phyloP scores from a whole-genome alignment of 2,113 vertebrate species.

The Scolopax mira region DNA sequence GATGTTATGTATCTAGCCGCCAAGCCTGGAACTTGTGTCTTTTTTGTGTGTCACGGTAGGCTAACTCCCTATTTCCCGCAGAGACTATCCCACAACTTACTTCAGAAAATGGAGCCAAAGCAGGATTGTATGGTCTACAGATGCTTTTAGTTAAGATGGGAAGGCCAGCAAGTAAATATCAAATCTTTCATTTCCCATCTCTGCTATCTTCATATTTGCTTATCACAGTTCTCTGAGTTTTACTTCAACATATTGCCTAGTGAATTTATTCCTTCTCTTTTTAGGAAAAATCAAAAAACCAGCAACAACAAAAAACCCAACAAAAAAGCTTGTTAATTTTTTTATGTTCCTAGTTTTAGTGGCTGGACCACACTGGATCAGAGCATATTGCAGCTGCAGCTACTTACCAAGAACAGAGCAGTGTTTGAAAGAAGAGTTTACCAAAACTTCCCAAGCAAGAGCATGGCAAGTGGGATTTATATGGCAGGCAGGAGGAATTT shows the following conservation, averaged over 20 bases:
- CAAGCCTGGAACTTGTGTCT: not conserved
- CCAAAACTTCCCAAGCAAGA: not conserved
- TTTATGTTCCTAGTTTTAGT: not conserved
- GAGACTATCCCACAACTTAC: not conserved
- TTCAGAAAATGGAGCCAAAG: not conserved
- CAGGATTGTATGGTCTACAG: not conserved
- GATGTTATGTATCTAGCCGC: not conserved
- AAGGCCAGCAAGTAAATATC: not conserved
- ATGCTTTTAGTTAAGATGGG: not conserved
- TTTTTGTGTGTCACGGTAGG: not conserved
- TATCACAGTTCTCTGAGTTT: not conserved
- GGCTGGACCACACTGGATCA: not conserved
- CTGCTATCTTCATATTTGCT: rapidly evolving
- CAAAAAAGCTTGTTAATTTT: not conserved
- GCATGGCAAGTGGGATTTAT: not conserved
- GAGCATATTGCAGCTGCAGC: not conserved
- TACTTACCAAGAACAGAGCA: not conserved
- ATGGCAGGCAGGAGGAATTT: not conserved
- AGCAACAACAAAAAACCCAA: no score
- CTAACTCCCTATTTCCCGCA: not conserved
- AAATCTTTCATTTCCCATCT: not conserved
- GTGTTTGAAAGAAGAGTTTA: not conserved
- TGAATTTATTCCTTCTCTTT: not conserved
- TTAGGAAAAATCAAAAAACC: not conserved
- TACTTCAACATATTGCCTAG: not conserved